Base-by-base conservation (phyloP, 2,113 vertebrate genomes). In the Zapus hudsonius region DNA sequence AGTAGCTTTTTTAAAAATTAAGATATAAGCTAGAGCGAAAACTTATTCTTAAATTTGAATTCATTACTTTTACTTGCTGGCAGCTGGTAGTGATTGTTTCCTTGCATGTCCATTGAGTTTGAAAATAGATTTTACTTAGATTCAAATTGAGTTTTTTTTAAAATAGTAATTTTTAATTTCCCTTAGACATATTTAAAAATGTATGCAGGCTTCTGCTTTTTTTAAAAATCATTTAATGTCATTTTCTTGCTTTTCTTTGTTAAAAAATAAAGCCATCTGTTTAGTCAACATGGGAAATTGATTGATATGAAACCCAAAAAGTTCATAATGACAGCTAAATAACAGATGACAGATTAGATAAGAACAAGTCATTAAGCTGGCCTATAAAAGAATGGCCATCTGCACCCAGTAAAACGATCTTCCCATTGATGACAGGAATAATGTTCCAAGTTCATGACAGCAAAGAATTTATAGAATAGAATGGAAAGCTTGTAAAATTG, bases 311-410 rank as follows among this genome's bases (percentile, higher is more conserved):
- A 97, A 97, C 96, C 96, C 96, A 29, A 94, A 96, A 98, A 98
- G 97, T 98, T 98, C 94, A 87, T 96, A 96, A 97, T 10, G 76
- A 94, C 96, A 98, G 96, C 96, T 96, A 97, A 98, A 97, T 97
- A 98, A 97, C 92, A 93, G 94, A 97, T 97, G 97, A 97, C 96
- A 97, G 95, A 98, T 97, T 97, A 98, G 97, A 97, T 98, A 97
- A 97, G 97, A 98, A 96, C 69, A 97, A 98, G 96, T 97, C 97
- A 97, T 98, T 98, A 97, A 97, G 96, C 87, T 97, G 94, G 97
- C 97, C 97, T 96, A 96, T 97, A 97, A 98, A 98, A 97, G 96
- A 97, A 97, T 94, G 96, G 95, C 98, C 98, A 98, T 98, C 98
- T 98, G 98, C 87, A 97, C 92, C 92, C 75, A 94, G 74, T 94